Percentiles rank a stretch among this genome's conserved stretches.
Conservation (phyloP, 2,113 vertebrate genomes). For the Cyphomyrus discorhynchus region DNA sequence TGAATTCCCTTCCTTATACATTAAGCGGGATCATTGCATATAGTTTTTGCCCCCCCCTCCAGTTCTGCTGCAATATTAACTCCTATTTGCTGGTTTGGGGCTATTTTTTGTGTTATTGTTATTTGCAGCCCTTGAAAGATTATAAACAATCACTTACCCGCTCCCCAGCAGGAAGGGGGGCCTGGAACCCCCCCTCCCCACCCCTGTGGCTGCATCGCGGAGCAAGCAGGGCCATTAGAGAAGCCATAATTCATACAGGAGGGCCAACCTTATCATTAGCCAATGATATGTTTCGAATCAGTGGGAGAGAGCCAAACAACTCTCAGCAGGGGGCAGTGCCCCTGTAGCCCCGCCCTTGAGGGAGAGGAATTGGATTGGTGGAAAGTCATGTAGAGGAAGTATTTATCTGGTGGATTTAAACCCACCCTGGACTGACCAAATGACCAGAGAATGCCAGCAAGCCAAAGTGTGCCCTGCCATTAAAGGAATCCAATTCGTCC, state of each 20-base stretch:
- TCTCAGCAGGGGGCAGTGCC: neutral
- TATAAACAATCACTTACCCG: neutral
- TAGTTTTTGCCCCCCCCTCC: neutral
- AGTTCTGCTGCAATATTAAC: neutral
- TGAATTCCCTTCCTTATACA: neutral
- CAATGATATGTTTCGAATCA: neutral
- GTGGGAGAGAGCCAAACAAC: neutral
- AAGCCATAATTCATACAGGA: neutral
- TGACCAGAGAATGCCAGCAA: neutral
- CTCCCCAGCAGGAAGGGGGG: neutral
- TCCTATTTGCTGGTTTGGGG: neutral
- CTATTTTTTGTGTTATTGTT: neutral
- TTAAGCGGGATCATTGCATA: neutral
- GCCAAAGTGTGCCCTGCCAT: neutral
- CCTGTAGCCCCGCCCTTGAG: neutral
- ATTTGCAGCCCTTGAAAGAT: neutral
- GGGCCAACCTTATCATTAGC: neutral
- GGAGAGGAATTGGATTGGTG: neutral
- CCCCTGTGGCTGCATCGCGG: neutral
- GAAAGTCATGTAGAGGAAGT: neutral
- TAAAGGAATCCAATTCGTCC: neutral
- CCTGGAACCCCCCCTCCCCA: neutral
- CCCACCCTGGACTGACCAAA: neutral
- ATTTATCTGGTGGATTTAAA: neutral
- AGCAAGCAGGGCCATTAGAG: neutral